Percentiles rank a stretch among this genome's conserved stretches.
phyloP scores from a whole-genome alignment of 2,113 vertebrate genomes.

The Stictonetta naevosa region DNA sequence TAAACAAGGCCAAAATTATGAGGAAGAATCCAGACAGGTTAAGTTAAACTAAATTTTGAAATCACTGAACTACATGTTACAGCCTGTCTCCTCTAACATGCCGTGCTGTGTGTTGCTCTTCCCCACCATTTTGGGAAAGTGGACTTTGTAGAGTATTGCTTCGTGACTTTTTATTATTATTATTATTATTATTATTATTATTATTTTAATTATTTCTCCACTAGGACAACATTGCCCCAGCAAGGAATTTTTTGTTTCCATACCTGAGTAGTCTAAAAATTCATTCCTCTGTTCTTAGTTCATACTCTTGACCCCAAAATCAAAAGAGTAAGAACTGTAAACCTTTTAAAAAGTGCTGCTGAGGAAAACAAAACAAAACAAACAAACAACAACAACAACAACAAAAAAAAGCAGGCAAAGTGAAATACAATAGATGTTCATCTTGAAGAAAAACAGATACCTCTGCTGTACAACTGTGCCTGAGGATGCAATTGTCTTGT shows the following conservation, averaged over 20 bases:
- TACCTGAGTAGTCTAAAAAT: neutral
- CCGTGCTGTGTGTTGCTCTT: neutral
- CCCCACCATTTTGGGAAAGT: neutral
- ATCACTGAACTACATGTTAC: neutral
- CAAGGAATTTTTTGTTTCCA: neutral
- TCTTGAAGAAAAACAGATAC: neutral
- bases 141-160: neutral
- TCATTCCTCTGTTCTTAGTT: neutral
- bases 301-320: neutral
- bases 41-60: neutral
- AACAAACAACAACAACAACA: neutral
- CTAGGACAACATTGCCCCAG: neutral
- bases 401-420: neutral
- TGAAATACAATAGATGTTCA: neutral
- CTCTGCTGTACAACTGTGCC: neutral
- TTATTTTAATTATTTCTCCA: no score
- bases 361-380: neutral
- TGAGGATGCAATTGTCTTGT: neutral
- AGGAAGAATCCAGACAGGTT: neutral
- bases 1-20: neutral
- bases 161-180: no score
- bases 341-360: neutral
- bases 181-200: neutral
- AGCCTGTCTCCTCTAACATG: neutral
- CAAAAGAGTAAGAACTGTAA: neutral